Evolutionary conservation across 2,113 vertebrate genomes (phyloP).

Genomic region (Cynocephalus volans): DNA sequence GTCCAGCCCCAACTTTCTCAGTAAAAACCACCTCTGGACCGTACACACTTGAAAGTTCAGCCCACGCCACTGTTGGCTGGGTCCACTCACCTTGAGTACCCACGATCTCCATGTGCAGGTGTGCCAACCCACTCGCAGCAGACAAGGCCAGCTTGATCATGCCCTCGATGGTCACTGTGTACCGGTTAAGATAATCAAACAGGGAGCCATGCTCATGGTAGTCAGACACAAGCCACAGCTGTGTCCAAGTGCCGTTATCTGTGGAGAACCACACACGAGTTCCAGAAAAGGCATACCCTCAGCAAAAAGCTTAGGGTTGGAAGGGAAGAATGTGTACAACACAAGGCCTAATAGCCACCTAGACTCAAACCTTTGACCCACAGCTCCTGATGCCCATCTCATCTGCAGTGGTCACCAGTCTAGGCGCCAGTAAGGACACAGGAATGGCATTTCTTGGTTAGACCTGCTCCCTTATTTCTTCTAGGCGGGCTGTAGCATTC

Average conservation of each 20-base stretch:
- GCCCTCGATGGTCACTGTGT: conserved; percentile 97
- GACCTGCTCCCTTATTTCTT: not conserved
- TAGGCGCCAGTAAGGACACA: not conserved
- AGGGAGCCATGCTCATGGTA: conserved; percentile 98
- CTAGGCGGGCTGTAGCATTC: not conserved
- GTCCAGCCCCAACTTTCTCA: not conserved
- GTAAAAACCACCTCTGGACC: not conserved
- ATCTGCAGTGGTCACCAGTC: not conserved
- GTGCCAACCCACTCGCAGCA: conserved; percentile 96
- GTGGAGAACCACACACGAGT: conserved; percentile 51
- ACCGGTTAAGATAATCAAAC: conserved; percentile 98
- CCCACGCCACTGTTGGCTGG: fast-evolving
- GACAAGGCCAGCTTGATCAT: conserved; percentile 98
- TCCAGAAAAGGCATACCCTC: not conserved
- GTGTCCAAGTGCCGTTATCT: conserved; percentile 99
- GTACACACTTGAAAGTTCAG: not conserved
- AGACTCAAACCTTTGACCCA: not conserved
- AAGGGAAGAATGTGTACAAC: not conserved
- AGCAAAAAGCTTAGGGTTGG: not conserved
- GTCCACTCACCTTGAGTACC: conserved; percentile 96
- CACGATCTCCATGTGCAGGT: conserved; percentile 99
- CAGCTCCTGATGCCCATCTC: not conserved
- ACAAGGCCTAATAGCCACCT: too few relatives aligned
- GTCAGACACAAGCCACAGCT: conserved; percentile 98
- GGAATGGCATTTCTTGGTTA: not conserved